phyloP scores from a whole-genome alignment of 2,113 vertebrate genomes.

The Argyrosomus japonicus region DNA sequence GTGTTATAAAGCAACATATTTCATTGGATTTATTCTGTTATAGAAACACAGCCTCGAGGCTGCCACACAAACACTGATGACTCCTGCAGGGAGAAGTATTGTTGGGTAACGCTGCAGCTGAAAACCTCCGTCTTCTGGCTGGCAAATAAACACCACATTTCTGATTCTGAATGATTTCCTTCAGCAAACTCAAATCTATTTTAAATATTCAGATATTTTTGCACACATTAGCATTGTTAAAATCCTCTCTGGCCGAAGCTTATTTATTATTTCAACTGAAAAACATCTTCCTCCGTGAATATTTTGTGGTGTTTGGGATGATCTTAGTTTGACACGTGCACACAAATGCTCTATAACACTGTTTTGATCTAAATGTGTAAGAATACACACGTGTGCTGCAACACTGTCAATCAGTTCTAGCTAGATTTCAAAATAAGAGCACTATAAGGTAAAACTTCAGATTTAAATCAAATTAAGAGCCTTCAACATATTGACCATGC shows the following conservation, averaged over 20 bases:
- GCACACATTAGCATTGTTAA: not conserved
- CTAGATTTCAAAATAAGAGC: not conserved
- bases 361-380: too few species aligned
- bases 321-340: too few species aligned
- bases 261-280: not conserved
- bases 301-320: not conserved
- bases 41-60: not conserved
- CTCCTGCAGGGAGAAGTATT: not conserved
- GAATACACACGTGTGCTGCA: not conserved
- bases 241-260: not conserved
- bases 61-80: not conserved
- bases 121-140: not conserved
- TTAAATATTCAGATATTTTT: not conserved
- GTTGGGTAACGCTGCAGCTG: not conserved
- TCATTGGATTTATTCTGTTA: constrained; percentile 1
- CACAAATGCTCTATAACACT: too few species aligned
- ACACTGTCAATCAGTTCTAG: too few species aligned
- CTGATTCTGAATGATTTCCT: not conserved
- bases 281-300: not conserved
- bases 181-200: not conserved
- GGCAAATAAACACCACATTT: not conserved
- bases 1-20: not conserved
- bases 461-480: too few species aligned
- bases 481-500: not conserved
- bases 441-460: too few species aligned